A percentile compares a stretch with the other conserved stretches of the same genome.
Conservation (phyloP, 23 tunicate genomes). For the Halocynthia roretzi region DNA sequence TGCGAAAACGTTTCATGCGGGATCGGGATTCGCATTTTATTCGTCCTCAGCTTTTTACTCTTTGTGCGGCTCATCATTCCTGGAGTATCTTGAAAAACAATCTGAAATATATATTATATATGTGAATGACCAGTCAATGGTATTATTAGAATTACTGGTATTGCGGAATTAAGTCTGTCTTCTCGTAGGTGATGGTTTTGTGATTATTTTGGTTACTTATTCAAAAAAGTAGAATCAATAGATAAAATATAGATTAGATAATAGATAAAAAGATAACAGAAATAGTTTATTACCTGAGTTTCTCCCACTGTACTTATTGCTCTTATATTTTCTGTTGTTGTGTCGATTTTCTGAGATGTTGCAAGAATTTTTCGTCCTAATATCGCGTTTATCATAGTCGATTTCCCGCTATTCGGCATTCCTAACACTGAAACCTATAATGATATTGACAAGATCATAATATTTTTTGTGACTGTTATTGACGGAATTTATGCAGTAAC, state of each 20-base stretch:
- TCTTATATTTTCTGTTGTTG: slow-evolving; percentile 39
- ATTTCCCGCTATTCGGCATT: slow-evolving; percentile 95
- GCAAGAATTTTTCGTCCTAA: slow-evolving; percentile 39
- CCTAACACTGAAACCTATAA: slow-evolving; percentile 42
- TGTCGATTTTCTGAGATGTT: slow-evolving; percentile 63
- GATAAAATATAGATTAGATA: no score
- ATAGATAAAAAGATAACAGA: no score
- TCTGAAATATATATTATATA: neutral
- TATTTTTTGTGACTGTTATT: no score
- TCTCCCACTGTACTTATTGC: slow-evolving; percentile 55
- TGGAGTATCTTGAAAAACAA: slow-evolving; percentile 80
- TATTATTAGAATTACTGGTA: no score
- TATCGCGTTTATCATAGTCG: slow-evolving; percentile 65
- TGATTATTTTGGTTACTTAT: no score
- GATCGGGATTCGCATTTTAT: neutral
- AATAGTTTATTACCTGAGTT: slow-evolving; percentile 28
- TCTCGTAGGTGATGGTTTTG: no score
- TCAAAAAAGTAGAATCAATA: no score
- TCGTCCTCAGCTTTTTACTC: slow-evolving; percentile 18
- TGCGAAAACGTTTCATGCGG: slow-evolving; percentile 4
- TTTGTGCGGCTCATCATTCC: slow-evolving; percentile 50
- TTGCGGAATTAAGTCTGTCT: no score
- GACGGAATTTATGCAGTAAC: no score
- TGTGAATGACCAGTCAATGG: no score
- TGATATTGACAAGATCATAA: no score